Evolutionary conservation across 2,888 invertebrate species (phyloP).

Genomic region (Andrena flavipes): DNA sequence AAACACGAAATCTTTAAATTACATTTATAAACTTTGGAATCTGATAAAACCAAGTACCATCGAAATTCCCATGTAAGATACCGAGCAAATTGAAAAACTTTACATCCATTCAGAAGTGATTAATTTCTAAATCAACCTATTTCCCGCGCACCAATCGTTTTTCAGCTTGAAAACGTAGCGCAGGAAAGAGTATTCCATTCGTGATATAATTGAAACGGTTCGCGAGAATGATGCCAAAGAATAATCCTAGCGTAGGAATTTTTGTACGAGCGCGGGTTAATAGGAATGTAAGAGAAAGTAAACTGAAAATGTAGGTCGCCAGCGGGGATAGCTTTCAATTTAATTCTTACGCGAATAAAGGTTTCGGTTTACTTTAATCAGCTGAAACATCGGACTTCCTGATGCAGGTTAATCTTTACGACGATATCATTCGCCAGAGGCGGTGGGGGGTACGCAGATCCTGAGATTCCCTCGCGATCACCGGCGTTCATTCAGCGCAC

Average conservation of each 20-base stretch:
- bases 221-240: neutral
- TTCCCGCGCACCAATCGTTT: no score
- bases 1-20: no score
- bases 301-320: constrained; percentile 8
- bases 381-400: constrained; percentile 23
- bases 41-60: no score
- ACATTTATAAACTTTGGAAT: no score
- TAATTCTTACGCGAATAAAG: constrained; percentile 23
- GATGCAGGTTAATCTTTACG: constrained; percentile 5
- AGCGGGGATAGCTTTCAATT: constrained; percentile 28
- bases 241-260: constrained; percentile 22
- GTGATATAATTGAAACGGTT: neutral
- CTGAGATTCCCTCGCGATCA: neutral
- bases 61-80: no score
- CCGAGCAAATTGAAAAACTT: no score
- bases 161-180: neutral
- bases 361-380: constrained; percentile 35
- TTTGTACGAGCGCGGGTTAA: constrained; percentile 8
- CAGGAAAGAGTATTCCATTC: neutral
- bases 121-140: no score
- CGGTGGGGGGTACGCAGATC: neutral
- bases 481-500: neutral
- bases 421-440: neutral
- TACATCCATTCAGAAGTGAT: neutral
- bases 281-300: constrained; percentile 51